These are phyloP conservation scores for Fragum sueziense DNA, from an alignment of 2,888 invertebrate species.

Conservation along the genomic window DNA sequence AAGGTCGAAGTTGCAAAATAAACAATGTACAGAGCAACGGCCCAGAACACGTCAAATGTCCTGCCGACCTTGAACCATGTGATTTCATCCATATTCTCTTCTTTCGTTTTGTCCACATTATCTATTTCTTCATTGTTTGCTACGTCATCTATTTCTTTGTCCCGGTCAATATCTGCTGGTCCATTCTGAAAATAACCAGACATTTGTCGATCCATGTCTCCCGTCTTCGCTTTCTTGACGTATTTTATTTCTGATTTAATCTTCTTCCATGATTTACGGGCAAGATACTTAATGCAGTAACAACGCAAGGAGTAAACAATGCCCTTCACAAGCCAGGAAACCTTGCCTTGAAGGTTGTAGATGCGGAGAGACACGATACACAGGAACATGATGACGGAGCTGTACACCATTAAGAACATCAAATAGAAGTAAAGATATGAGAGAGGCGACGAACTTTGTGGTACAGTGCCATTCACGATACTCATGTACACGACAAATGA, in stretches of 20 bases:
- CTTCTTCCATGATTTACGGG: neutral
- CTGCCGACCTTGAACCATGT: slow-evolving; percentile 10
- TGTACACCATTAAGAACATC: slow-evolving; percentile 46
- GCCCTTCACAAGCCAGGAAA: neutral
- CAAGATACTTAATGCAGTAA: neutral
- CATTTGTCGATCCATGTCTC: neutral
- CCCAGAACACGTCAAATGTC: slow-evolving; percentile 12
- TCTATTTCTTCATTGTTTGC: neutral
- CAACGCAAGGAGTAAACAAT: neutral
- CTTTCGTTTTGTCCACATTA: neutral
- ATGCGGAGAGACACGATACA: slow-evolving; percentile 48
- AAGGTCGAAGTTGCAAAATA: neutral
- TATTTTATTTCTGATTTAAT: neutral
- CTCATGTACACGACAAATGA: slow-evolving; percentile 56
- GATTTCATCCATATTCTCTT: neutral
- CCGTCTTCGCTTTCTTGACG: neutral
- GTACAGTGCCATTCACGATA: slow-evolving; percentile 47
- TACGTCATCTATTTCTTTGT: neutral
- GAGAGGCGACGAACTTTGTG: slow-evolving; percentile 48
- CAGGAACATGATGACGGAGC: slow-evolving; percentile 37
- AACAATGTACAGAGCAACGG: neutral
- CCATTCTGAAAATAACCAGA: neutral
- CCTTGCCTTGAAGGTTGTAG: slow-evolving; percentile 10
- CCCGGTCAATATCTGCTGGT: neutral
- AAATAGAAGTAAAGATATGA: slow-evolving; percentile 48